These are phyloP conservation scores for Cerastoderma edule DNA, from an alignment of 2,888 invertebrate genomes.

Conservation along the genomic window DNA sequence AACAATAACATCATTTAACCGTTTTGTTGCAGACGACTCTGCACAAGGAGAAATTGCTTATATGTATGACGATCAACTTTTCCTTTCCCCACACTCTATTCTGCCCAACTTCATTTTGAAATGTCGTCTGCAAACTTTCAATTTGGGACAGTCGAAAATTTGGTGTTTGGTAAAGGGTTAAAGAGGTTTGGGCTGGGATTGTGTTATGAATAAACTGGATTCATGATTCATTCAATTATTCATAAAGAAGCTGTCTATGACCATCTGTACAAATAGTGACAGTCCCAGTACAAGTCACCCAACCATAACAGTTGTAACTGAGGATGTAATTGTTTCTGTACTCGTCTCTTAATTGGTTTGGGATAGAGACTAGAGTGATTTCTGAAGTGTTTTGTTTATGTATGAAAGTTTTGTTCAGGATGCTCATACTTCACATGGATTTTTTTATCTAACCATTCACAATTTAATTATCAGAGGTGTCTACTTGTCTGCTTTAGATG, in stretches of 20 bases:
- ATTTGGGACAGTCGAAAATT: not conserved
- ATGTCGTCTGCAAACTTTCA: not conserved
- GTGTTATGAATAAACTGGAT: slow-evolving; percentile 11
- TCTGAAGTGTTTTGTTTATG: not conserved
- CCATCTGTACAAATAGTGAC: not conserved
- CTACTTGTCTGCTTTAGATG: not conserved
- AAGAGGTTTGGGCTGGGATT: not conserved
- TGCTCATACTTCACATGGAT: too few species aligned
- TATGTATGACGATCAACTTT: not conserved
- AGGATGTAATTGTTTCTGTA: not conserved
- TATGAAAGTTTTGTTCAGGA: too few species aligned
- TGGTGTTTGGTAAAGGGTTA: not conserved
- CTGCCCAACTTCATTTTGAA: not conserved
- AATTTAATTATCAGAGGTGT: not conserved
- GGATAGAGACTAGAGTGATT: not conserved
- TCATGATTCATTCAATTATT: slow-evolving; percentile 19
- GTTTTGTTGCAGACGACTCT: not conserved
- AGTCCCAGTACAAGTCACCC: not conserved
- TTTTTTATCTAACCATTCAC: not conserved
- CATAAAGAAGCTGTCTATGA: not conserved
- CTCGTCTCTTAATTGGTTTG: not conserved
- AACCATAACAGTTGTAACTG: not conserved
- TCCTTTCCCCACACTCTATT: not conserved
- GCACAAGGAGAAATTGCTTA: not conserved
- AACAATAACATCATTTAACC: not conserved